Base-by-base conservation (phyloP, 2,888 invertebrate genomes). In the Gnatocerus cornutus region DNA sequence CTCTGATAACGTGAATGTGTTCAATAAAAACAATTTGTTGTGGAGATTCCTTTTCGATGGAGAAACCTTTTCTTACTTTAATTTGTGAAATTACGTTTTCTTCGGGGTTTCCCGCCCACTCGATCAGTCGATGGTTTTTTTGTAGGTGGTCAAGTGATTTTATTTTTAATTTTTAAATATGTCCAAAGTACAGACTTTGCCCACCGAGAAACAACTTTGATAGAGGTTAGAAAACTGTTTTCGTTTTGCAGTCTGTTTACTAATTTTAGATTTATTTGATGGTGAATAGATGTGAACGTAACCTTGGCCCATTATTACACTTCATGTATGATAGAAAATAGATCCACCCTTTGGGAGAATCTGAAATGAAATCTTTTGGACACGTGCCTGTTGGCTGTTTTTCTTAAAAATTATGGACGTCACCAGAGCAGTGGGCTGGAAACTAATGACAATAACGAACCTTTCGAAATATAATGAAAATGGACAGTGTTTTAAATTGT, bases 351-450 rank as follows among this genome's bases (percentile, higher is more conserved):
- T 55, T 10, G 27, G 29, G 5, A 13, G 6, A 39, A 41, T 39
- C 21, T 56, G n/a, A 12, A 39, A 56, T 27, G 29, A n/a, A 33
- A 21, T 21, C n/a, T 41, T 33, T 59, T 59, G 59, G 59, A 59
- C 16, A 30, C 45, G 46, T 59, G 59, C 59, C 59, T 45, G 45
- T 45, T 58, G 58, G 58, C 58, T 12, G 46, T 5, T 58, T 10
- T 8, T 30, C 43, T 37, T 16, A 45, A 45, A 45, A 58, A 58
- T 45, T 14, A 43, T 27, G n/a, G 9, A 56, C 52, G 55, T 55
- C 55, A 55, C n/a, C 12, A 29, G 21, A 33, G n/a, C 10, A 27
- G 48, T 48, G 33, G 33, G 33, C 6, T 6, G 33, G 2, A 33
- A n/a, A 33, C 1, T 2, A 33, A 33, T 33, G 7, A 33, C 9